phyloP scores from a whole-genome alignment of 2,113 vertebrate species.

The Hiodon tergisus region DNA sequence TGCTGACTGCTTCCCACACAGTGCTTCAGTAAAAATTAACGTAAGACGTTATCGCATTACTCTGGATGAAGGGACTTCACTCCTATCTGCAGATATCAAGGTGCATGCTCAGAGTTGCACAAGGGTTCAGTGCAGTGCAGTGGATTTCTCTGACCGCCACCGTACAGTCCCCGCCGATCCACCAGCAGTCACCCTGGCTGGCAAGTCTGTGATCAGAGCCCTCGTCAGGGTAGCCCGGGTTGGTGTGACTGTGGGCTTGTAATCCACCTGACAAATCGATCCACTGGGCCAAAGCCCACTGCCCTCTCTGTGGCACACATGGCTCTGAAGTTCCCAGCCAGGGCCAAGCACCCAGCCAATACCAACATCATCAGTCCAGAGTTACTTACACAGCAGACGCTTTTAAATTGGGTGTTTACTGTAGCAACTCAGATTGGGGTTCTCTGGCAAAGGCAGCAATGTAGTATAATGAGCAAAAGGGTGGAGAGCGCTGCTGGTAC shows the following conservation, averaged over 20 bases:
- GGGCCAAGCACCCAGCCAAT: neutral
- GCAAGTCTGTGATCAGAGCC: neutral
- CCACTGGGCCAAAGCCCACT: neutral
- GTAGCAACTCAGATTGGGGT: too few relatives aligned
- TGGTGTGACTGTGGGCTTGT: neutral
- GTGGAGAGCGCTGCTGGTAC: too few relatives aligned
- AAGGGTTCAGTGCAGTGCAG: neutral
- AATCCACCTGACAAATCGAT: constrained; percentile 25
- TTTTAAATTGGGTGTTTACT: too few relatives aligned
- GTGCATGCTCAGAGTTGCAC: neutral
- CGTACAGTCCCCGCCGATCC: neutral
- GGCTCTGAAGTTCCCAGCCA: too few relatives aligned
- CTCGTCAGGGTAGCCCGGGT: neutral
- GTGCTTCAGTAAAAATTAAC: too few relatives aligned
- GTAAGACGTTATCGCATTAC: too few relatives aligned
- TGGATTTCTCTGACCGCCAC: neutral
- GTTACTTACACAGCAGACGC: too few relatives aligned
- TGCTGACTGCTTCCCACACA: neutral
- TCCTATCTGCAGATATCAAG: too few relatives aligned
- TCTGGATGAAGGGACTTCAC: too few relatives aligned
- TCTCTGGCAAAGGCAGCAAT: too few relatives aligned
- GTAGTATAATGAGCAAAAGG: too few relatives aligned
- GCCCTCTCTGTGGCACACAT: too few relatives aligned
- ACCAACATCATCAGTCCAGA: neutral
- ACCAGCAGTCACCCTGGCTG: neutral